A percentile compares a stretch with the other conserved stretches of the same genome.
These are phyloP conservation scores for Urocynchramus pylzowi DNA, from an alignment of 2,113 vertebrate genomes.

Conservation along the genomic window DNA sequence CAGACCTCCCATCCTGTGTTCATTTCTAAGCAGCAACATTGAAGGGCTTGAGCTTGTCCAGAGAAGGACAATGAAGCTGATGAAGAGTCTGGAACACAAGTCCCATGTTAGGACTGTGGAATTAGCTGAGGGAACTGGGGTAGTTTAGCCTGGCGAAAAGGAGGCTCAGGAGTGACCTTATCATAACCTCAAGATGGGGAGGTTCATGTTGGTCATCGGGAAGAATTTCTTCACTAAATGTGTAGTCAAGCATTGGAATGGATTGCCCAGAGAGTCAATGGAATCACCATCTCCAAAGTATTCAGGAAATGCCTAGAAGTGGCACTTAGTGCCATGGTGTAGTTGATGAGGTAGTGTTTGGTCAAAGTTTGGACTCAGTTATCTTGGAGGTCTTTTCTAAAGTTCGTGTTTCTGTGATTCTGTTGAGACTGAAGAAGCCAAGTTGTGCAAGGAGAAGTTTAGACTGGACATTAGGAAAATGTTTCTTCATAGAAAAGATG, in stretches of 20 bases:
- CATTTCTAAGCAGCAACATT: neutral
- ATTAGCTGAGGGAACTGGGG: neutral
- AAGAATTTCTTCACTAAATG: neutral
- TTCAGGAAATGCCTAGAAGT: neutral
- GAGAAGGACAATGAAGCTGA: neutral
- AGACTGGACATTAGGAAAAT: neutral
- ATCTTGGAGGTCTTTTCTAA: neutral
- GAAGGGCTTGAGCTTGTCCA: neutral
- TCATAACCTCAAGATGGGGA: neutral
- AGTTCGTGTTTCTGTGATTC: too few relatives aligned
- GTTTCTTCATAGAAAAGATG: neutral
- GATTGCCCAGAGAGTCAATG: neutral
- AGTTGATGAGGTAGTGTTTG: neutral
- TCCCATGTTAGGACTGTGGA: neutral
- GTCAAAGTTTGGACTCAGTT: neutral
- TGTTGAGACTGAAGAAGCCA: neutral
- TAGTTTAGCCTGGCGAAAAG: neutral
- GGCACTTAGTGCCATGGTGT: neutral
- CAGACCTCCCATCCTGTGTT: neutral
- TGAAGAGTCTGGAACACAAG: neutral
- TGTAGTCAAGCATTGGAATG: neutral
- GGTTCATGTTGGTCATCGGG: neutral
- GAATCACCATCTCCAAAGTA: neutral
- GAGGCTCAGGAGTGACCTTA: neutral
- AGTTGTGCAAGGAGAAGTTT: neutral